Evolutionary conservation across 2,113 vertebrate species (phyloP).

Genomic region (Rhombomys opimus): DNA sequence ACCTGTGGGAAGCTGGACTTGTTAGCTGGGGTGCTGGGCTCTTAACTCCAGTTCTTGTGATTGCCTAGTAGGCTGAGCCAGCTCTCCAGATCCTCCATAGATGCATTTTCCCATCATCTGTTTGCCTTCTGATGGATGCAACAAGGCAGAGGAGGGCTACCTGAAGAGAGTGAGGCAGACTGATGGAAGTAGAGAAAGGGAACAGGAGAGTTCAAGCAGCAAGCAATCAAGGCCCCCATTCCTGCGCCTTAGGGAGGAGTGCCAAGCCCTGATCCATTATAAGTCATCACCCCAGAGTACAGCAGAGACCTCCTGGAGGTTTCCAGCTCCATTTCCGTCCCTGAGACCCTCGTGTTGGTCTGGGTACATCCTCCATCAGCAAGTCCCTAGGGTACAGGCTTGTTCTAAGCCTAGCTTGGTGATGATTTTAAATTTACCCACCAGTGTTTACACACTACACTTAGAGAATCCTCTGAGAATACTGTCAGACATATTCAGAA

Average conservation of each 20-base stretch:
- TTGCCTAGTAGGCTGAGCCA: background rate
- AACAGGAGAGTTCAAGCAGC: background rate
- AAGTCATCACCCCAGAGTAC: background rate
- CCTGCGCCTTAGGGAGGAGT: background rate
- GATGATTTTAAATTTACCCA: constrained; percentile 1
- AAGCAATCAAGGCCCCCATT: no score
- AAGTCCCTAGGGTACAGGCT: background rate
- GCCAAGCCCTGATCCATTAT: background rate
- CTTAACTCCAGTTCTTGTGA: background rate
- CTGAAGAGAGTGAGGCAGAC: background rate
- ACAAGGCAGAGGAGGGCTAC: background rate
- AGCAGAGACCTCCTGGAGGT: background rate
- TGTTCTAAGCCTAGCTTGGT: background rate
- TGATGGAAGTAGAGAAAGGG: background rate
- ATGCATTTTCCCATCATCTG: background rate
- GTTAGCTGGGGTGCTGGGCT: background rate
- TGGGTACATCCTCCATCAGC: background rate
- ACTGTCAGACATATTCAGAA: background rate
- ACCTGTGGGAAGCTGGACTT: background rate
- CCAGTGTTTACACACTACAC: background rate
- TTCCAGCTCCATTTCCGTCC: background rate
- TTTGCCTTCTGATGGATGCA: constrained; percentile 7
- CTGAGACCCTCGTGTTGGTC: background rate
- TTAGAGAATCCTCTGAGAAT: background rate
- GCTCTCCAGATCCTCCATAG: background rate